Base-by-base conservation (phyloP, 2,113 vertebrate species). In the Sterrhoptilus dennistouni region DNA sequence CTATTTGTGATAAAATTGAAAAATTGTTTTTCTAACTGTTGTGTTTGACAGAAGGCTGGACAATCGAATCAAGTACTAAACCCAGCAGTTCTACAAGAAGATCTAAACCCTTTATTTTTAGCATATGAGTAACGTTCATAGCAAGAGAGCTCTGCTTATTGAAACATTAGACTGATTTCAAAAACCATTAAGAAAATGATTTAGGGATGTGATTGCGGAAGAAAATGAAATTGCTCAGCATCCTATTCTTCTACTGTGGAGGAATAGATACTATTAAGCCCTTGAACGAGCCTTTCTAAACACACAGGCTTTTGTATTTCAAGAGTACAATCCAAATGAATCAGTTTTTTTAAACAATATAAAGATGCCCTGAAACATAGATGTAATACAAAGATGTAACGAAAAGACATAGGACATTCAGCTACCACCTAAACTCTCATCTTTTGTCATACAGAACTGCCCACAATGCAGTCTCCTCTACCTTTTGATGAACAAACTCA, bases 71-170 rank as follows among this genome's bases (percentile, higher is more conserved):
- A 1, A 31, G 19, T 54, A 59, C 14, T 12, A 83, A 74, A 87
- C 21, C 14, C 44, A 75, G 21, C 24, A 61, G 1, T 2, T 75
- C 60, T 59, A 65, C 22, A 87, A 76, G 15, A 74, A 63, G 53
- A 52, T 13, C 20, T 53, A 52, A 76, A 44, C 2, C 10, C 36
- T 33, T 68, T 76, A 60, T 36, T 87, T 87, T 82, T n/a, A 93
- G 44, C 24, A 76, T 22, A 50, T 0, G 0, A 82, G 13, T 24
- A 42, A 71, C 13, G 17, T 72, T 20, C 29, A 40, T 2, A 68
- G 66, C 29, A 78, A 68, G n/a, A 69, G 9, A 59, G 11, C 9
- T 84, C 35, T 76, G 29, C 31, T 84, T 87, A 54, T 53, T 91
- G 74, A 83, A 86, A 74, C 21, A 44, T 52, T 8, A 79, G 36